Conservation (phyloP, 2,797 vertebrate species). For the Falco berigora region DNA sequence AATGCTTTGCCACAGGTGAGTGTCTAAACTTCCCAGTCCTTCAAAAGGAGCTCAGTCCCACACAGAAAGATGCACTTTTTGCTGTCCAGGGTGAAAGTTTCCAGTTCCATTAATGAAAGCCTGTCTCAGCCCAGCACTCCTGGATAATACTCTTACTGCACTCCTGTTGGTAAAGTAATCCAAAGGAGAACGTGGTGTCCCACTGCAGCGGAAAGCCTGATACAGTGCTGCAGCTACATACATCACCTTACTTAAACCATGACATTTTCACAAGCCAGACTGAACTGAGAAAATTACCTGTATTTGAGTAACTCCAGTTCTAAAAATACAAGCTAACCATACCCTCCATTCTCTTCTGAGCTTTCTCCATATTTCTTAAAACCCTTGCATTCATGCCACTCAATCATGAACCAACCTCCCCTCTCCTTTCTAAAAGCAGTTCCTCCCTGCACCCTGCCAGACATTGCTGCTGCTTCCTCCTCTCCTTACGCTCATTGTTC, state of each 20-base stretch:
- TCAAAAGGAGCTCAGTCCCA: neutral
- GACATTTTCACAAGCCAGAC: neutral
- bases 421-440: neutral
- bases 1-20: neutral
- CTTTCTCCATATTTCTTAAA: neutral
- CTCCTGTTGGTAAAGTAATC: neutral
- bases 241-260: neutral
- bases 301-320: neutral
- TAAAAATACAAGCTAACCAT: neutral
- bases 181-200: neutral
- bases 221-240: neutral
- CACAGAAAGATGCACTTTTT: neutral
- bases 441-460: neutral
- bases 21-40: neutral
- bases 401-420: neutral
- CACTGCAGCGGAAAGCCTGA: neutral
- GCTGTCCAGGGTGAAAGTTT: neutral
- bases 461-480: neutral
- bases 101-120: neutral
- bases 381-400: neutral
- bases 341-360: neutral
- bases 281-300: neutral
- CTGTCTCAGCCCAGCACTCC: neutral
- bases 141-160: neutral
- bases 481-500: neutral